phyloP scores from a whole-genome alignment of 2,797 vertebrate genomes.

The Lepidocolaptes lacrymiger region DNA sequence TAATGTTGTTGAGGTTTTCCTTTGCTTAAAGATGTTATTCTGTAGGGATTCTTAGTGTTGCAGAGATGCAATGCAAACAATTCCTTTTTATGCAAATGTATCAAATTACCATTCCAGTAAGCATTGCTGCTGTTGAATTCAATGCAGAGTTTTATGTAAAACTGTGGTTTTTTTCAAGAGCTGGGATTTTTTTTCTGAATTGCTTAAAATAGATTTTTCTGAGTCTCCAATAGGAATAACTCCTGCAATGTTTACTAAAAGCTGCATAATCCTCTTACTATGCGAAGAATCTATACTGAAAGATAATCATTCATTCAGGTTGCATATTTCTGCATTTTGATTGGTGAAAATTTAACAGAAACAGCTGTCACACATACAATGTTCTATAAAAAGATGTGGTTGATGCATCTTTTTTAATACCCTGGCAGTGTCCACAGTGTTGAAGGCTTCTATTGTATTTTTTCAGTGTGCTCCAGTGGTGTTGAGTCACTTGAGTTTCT shows the following conservation, averaged over 20 bases:
- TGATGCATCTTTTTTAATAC: background rate
- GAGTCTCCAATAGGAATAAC: background rate
- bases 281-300: background rate
- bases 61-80: background rate
- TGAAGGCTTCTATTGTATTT: background rate
- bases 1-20: background rate
- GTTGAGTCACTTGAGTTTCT: background rate
- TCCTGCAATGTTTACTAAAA: constrained; percentile 29
- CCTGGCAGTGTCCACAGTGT: background rate
- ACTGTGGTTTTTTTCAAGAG: background rate
- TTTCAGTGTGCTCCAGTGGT: background rate
- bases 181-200: background rate
- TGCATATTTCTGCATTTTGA: constrained; percentile 14
- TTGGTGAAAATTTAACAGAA: background rate
- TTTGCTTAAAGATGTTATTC: background rate
- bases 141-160: constrained; percentile 10
- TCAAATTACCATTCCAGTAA: constrained; percentile 20
- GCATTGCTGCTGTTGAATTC: background rate
- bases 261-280: constrained; percentile 37
- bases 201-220: constrained; percentile 28
- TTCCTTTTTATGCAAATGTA: constrained; percentile 15
- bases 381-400: constrained; percentile 15
- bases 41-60: background rate
- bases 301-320: background rate
- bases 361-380: background rate